Evolutionary conservation across 2,888 invertebrate species (phyloP), one percentile per base, ranked within the genome.

Genomic region (Eumerus sabulonum): DNA sequence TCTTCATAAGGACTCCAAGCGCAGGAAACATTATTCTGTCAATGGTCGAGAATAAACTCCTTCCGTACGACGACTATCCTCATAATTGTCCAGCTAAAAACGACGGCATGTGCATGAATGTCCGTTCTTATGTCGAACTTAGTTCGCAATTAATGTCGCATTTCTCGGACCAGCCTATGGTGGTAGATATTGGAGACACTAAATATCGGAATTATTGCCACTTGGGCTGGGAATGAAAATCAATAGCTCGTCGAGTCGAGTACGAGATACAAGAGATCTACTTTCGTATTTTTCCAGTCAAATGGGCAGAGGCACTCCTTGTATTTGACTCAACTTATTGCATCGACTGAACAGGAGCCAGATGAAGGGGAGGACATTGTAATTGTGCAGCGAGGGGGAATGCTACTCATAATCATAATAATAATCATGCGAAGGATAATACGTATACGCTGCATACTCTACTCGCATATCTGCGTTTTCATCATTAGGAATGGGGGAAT

Each of bases 161-260:
- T 47, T 50, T 40, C 13, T 36, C 27, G 27, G n/a, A 38, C 57
- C 19, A 14, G 17, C 2, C 16, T n/a, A 42, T n/a, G n/a, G 14
- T 4, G 2, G 27, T 1, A 63, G 38, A 19, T 16, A 27, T 11
- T 3, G 9, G 13, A 62, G 62, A 19, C 36, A 72, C 62, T 77
- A 73, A 79, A 67, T 68, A 72, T 77, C 62, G 51, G 9, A 35
- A 60, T 77, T 72, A 77, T 59, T 71, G 64, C 77, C 73, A 63
- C 67, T 62, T 11, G 11, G 3, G 40, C 11, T 7, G 11, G 40
- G 12, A 27, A 27, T 27, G 27, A 27, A 27, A 27, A n/a, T 40
- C 40, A 11, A 40, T 40, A 40, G 40, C 9, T n/a, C 40, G n/a
- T 3, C 40, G n/a, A 3, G 40, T 40, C 36, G 36, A 9, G 36